Evolutionary conservation across 1,140 invertebrate genomes (phyloP), one percentile per base, ranked within the genome.

Genomic region (Neodiprion pinetum): DNA sequence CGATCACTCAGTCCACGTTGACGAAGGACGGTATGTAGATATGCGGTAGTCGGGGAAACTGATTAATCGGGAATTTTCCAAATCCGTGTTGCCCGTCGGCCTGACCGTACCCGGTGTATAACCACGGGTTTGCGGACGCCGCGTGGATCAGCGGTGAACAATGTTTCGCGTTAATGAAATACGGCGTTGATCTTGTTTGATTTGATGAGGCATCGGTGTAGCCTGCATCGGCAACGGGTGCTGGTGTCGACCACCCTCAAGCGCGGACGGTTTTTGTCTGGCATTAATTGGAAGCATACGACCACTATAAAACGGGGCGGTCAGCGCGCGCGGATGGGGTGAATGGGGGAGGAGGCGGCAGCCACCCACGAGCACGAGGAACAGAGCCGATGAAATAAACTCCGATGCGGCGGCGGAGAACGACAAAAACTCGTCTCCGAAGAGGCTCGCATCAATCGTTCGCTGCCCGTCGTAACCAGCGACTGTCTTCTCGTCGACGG

Each of bases 341-440:
- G 53, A 9, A 23, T 61, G 71, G 21, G 74, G 61, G 53, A 72
- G 70, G 71, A 67, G 66, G 48, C 66, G 67, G 71, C 69, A 77
- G 75, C 75, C 74, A 75, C 78, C 75, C 74, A 47, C 75, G 49
- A 73, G n/a, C 74, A 71, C 75, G 75, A 71, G 74, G 75, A 77
- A 76, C 76, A 74, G 77, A 74, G 70, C 71, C 78, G 50, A 78
- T 78, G 76, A 84, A 84, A 81, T 82, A 80, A 83, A 83, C 73
- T 77, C 40, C 76, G 69, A 72, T 75, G 80, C 75, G 71, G 74
- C 10, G 23, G 23, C 49, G 68, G 61, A 68, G 53, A 0, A 23
- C 69, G 74, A 67, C 80, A 86, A 86, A 86, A 86, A 86, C 84
- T 86, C 82, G 85, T 85, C 83, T 83, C 76, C 70, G 17, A 50